Percentiles rank a stretch among this genome's conserved stretches.
phyloP scores from a whole-genome alignment of 2,888 invertebrate species.

The Boloria selene region DNA sequence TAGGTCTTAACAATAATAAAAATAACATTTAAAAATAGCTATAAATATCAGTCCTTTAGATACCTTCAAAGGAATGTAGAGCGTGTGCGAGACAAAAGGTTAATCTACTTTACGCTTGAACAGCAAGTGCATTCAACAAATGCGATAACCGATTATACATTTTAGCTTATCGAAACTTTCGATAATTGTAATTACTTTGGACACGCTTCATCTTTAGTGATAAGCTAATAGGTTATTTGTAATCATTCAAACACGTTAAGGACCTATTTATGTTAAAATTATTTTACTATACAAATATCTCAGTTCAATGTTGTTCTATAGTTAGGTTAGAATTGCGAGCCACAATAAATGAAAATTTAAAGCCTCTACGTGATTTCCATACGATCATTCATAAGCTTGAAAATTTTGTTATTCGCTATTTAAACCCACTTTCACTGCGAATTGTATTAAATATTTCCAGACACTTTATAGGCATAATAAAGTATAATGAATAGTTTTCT shows the following conservation, averaged over 20 bases:
- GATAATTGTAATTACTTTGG: neutral
- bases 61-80: constrained; percentile 6
- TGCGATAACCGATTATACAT: constrained; percentile 4
- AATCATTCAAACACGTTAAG: neutral
- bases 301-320: too few relatives aligned
- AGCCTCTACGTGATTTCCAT: neutral
- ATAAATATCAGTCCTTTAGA: neutral
- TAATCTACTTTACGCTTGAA: constrained; percentile 4
- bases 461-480: constrained; percentile 14
- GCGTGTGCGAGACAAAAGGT: constrained; percentile 7
- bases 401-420: neutral
- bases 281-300: too few relatives aligned
- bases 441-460: neutral
- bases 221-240: neutral
- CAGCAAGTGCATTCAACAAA: neutral
- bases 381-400: neutral
- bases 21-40: too few relatives aligned
- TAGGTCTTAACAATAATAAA: too few relatives aligned
- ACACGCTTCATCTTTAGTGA: neutral
- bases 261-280: too few relatives aligned
- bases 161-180: constrained; percentile 5
- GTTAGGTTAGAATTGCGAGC: too few relatives aligned
- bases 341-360: neutral
- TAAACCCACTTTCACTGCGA: neutral
- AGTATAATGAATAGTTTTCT: constrained; percentile 47